These are phyloP conservation scores for Dione vanillae DNA, from an alignment of 2,888 invertebrate genomes.

Conservation along the genomic window DNA sequence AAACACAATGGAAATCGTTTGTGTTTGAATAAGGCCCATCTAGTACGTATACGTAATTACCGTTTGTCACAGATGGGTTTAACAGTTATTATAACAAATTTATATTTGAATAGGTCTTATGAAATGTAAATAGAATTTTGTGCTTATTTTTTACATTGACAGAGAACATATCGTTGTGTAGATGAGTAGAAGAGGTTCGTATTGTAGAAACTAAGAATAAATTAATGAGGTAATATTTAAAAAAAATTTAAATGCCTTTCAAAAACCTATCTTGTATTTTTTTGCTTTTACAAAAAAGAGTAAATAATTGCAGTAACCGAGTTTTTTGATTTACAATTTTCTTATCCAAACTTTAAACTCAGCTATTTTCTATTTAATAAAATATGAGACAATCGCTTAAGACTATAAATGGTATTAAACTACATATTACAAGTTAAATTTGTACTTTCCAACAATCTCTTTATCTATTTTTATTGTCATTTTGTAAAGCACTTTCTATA, in stretches of 20 bases:
- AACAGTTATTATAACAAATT: conserved; percentile 1
- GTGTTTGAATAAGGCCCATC: conserved; percentile 2
- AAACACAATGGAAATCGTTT: conserved; percentile 8
- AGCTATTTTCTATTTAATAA: not conserved
- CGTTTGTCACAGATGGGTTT: not conserved
- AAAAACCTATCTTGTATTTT: too few species aligned
- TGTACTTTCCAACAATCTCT: not conserved
- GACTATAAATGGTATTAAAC: not conserved
- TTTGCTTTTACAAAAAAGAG: too few species aligned
- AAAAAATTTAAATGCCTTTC: too few species aligned
- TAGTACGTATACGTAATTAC: conserved; percentile 8
- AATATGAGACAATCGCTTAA: not conserved
- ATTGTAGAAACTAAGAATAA: too few species aligned
- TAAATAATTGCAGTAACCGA: too few species aligned
- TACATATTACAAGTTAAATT: not conserved
- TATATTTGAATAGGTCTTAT: not conserved
- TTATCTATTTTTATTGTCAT: conserved; percentile 2
- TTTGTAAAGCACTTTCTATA: conserved; percentile 15
- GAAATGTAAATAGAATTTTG: not conserved
- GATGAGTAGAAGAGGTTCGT: not conserved
- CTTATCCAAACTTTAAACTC: too few species aligned
- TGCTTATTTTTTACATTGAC: not conserved
- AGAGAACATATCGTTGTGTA: not conserved
- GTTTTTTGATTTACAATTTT: too few species aligned
- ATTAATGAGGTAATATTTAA: too few species aligned